These are phyloP conservation scores for Lemur catta DNA, from an alignment of 2,797 vertebrate species.

Conservation along the genomic window DNA sequence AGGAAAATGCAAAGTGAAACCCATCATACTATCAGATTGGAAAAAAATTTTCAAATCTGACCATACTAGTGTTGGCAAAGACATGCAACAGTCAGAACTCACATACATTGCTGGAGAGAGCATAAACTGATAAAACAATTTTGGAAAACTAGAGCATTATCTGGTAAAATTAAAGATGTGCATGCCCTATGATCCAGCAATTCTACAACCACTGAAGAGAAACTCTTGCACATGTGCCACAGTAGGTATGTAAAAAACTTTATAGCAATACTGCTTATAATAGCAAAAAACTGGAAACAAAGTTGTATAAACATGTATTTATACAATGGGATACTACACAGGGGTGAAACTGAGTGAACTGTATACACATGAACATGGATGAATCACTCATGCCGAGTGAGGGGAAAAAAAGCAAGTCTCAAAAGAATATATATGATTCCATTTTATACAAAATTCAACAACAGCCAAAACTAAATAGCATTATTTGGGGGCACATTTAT, in stretches of 20 bases:
- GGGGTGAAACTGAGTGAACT: background rate
- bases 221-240: background rate
- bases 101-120: background rate
- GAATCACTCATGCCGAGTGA: background rate
- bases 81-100: background rate
- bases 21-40: background rate
- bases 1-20: conserved; percentile 11
- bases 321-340: background rate
- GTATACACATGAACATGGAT: background rate
- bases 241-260: background rate
- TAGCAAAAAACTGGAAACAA: background rate
- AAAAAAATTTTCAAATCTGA: background rate
- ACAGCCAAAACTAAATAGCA: background rate
- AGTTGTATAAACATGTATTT: background rate
- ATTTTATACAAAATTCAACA: background rate
- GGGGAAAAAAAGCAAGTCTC: background rate
- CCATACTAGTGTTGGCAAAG: background rate
- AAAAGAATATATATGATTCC: background rate
- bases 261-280: background rate
- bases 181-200: background rate
- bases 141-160: background rate
- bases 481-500: background rate
- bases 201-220: background rate
- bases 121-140: background rate
- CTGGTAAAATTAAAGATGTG: background rate